Conservation (phyloP, 1,140 invertebrate species). For the Scaptodrosophila lebanonensis region DNA sequence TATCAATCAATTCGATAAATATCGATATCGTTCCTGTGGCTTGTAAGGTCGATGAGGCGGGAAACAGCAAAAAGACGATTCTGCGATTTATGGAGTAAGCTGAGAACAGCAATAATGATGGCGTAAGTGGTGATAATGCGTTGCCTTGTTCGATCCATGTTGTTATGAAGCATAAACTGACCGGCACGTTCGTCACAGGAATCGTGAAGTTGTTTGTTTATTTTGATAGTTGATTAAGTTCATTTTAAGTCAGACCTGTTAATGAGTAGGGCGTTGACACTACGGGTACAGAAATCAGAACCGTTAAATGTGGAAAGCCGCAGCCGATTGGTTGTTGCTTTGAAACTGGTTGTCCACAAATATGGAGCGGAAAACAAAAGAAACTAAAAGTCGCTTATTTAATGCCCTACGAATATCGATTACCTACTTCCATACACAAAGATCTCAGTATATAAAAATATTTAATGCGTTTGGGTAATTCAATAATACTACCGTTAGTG, state of each 20-base stretch:
- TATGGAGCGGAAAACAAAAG: slow-evolving; percentile 20
- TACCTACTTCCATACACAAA: too few species aligned
- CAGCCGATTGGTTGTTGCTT: too few species aligned
- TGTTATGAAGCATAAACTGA: slow-evolving; percentile 32
- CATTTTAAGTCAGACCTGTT: slow-evolving; percentile 22
- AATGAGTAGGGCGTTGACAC: slow-evolving; percentile 47
- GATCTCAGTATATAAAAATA: too few species aligned
- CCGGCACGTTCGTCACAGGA: neutral
- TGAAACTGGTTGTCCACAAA: too few species aligned
- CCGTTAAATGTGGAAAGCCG: slow-evolving; percentile 23
- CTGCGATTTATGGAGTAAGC: neutral
- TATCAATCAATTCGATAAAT: slow-evolving; percentile 38
- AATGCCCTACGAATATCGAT: neutral
- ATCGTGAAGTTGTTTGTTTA: slow-evolving; percentile 35
- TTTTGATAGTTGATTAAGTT: slow-evolving; percentile 53
- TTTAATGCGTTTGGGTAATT: too few species aligned
- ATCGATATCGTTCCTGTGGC: slow-evolving; percentile 52
- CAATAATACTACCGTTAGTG: too few species aligned
- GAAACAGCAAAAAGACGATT: slow-evolving; percentile 30
- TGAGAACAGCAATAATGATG: slow-evolving; percentile 20
- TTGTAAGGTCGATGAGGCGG: slow-evolving; percentile 34
- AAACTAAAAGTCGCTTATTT: slow-evolving; percentile 2
- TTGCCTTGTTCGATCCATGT: slow-evolving; percentile 41
- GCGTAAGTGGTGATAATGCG: slow-evolving; percentile 19
- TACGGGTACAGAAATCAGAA: slow-evolving; percentile 59